These are phyloP conservation scores for Melanogrammus aeglefinus DNA, from an alignment of 2,797 vertebrate genomes.

Conservation along the genomic window DNA sequence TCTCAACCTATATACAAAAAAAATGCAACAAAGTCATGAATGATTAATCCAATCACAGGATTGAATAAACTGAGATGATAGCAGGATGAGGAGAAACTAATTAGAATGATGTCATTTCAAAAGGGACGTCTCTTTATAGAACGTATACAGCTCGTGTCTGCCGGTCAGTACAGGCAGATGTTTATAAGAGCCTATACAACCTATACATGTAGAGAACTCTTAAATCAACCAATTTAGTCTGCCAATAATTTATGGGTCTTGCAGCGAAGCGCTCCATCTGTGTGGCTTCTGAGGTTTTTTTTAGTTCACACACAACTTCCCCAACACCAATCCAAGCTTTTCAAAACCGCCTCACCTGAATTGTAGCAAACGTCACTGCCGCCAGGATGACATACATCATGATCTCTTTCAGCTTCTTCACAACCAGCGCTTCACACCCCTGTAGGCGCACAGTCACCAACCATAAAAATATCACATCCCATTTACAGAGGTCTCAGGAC, in stretches of 20 bases:
- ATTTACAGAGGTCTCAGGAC: not conserved
- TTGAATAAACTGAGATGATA: not conserved
- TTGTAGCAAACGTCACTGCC: constrained; percentile 87
- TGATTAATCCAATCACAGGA: not conserved
- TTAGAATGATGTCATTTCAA: not conserved
- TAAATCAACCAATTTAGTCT: not conserved
- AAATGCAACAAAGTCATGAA: not conserved
- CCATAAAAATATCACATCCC: not conserved
- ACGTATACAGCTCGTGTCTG: not conserved
- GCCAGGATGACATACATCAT: constrained; percentile 99
- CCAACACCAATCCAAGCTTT: not conserved
- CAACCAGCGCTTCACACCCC: constrained; percentile 94
- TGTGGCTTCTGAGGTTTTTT: not conserved
- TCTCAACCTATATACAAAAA: not conserved
- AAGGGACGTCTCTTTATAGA: not conserved
- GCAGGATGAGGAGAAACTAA: not conserved
- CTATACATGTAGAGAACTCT: not conserved
- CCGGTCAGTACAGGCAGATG: no score
- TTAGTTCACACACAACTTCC: not conserved
- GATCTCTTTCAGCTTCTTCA: constrained; percentile 93
- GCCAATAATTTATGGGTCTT: not conserved
- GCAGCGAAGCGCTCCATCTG: not conserved
- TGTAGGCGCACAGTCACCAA: constrained; percentile 36
- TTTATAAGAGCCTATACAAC: no score
- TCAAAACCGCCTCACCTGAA: constrained; percentile 79